These are phyloP conservation scores for Ceratothoa steindachneri DNA, from an alignment of 2,888 invertebrate genomes.

Conservation along the genomic window DNA sequence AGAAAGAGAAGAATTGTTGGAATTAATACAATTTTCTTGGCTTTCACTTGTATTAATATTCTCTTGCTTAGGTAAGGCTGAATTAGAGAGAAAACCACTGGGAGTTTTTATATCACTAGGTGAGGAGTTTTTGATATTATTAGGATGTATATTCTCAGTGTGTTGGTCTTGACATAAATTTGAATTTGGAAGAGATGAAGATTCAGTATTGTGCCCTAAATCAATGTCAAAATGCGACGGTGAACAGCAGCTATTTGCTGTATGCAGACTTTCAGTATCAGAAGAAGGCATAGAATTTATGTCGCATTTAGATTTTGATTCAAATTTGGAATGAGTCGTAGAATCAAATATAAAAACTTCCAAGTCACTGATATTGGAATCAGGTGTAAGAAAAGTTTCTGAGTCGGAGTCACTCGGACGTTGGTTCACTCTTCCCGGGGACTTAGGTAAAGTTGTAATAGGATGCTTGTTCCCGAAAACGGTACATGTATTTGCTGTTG, in stretches of 20 bases:
- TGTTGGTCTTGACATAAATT: too few relatives aligned
- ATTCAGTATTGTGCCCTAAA: neutral
- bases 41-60: too few relatives aligned
- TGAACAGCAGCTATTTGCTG: neutral
- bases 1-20: too few relatives aligned
- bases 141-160: too few relatives aligned
- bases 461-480: neutral
- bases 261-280: neutral
- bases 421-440: neutral
- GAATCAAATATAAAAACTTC: neutral
- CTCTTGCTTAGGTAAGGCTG: too few relatives aligned
- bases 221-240: neutral
- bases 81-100: too few relatives aligned
- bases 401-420: neutral
- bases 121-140: too few relatives aligned
- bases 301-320: neutral
- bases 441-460: too few relatives aligned
- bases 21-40: too few relatives aligned
- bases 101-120: too few relatives aligned
- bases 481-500: neutral
- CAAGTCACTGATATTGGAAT: neutral
- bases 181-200: too few relatives aligned
- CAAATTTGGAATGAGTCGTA: neutral
- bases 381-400: neutral
- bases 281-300: neutral